A percentile compares a stretch with the other conserved stretches of the same genome.
Conservation (phyloP, 2,888 invertebrate genomes). For the Drosophila colorata region DNA sequence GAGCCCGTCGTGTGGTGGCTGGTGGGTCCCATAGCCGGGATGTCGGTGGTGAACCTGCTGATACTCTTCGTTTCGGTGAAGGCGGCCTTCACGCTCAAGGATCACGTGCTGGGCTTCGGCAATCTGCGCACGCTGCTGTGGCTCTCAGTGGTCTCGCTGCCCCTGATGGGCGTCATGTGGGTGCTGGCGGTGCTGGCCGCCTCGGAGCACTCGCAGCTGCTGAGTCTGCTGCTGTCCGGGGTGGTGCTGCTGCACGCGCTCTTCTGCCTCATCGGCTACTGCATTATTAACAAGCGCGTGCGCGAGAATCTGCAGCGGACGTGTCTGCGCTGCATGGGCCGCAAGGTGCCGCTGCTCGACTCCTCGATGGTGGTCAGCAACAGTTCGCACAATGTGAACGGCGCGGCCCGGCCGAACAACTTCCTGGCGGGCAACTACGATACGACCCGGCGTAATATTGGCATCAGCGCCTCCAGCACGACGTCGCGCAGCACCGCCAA, state of each 20-base stretch:
- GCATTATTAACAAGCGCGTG: conserved; percentile 94
- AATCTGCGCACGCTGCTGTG: conserved; percentile 93
- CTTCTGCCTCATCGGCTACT: conserved; percentile 94
- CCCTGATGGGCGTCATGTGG: conserved; percentile 94
- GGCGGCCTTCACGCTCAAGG: conserved; percentile 95
- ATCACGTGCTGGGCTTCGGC: conserved; percentile 94
- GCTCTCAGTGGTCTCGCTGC: conserved; percentile 94
- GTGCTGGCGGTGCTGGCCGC: conserved; percentile 92
- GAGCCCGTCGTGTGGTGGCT: conserved; percentile 98
- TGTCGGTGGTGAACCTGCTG: conserved; percentile 91
- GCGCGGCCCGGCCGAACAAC: conserved; percentile 78
- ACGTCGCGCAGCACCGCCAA: conserved; percentile 97
- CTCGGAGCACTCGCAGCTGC: conserved; percentile 89
- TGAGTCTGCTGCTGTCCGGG: conserved; percentile 92
- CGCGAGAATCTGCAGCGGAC: conserved; percentile 88
- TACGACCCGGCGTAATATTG: conserved; percentile 91
- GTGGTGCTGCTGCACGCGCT: conserved; percentile 92
- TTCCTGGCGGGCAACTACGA: conserved; percentile 85
- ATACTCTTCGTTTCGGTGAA: conserved; percentile 94
- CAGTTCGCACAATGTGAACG: conserved; percentile 91
- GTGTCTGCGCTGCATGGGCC: conserved; percentile 91
- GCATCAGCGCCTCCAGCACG: conserved; percentile 97
- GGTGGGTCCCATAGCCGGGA: conserved; percentile 94
- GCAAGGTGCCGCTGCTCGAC: conserved; percentile 92
- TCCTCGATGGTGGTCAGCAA: conserved; percentile 91